Conservation (phyloP, 2,888 invertebrate genomes). For the Galerucella pusilla region DNA sequence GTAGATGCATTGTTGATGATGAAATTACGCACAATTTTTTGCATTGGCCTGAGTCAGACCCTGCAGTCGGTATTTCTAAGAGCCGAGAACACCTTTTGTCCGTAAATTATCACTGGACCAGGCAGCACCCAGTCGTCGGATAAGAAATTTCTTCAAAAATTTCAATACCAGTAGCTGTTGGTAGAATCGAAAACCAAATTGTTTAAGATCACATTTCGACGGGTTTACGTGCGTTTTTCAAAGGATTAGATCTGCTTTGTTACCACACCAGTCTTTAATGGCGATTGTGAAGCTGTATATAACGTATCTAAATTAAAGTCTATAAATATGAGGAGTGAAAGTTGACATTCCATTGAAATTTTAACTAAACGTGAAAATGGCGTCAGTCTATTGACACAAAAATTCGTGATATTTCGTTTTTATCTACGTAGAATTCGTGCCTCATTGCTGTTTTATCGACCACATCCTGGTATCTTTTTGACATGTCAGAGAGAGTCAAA, state of each 20-base stretch:
- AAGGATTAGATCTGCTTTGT: constrained; percentile 46
- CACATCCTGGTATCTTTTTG: too few species aligned
- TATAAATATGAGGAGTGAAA: background rate
- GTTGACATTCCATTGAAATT: background rate
- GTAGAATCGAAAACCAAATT: constrained; percentile 53
- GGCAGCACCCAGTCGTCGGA: constrained; percentile 31
- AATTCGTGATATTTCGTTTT: too few species aligned
- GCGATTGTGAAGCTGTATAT: constrained; percentile 17
- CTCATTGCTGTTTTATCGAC: too few species aligned
- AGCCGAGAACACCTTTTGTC: constrained; percentile 42
- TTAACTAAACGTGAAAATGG: background rate
- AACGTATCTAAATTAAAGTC: background rate
- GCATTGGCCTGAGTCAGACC: background rate
- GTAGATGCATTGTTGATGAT: too few species aligned
- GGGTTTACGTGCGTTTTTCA: constrained; percentile 55
- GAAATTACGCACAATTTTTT: background rate
- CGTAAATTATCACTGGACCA: constrained; percentile 50
- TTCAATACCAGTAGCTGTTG: constrained; percentile 56
- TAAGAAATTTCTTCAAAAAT: constrained; percentile 52
- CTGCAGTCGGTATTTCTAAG: constrained; percentile 46
- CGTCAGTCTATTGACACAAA: too few species aligned
- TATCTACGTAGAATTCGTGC: too few species aligned
- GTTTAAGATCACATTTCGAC: constrained; percentile 57
- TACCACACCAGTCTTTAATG: constrained; percentile 8
- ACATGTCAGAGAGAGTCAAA: too few species aligned